Evolutionary conservation across 1,140 invertebrate species (phyloP).

Genomic region (Bathynomus jamesi): DNA sequence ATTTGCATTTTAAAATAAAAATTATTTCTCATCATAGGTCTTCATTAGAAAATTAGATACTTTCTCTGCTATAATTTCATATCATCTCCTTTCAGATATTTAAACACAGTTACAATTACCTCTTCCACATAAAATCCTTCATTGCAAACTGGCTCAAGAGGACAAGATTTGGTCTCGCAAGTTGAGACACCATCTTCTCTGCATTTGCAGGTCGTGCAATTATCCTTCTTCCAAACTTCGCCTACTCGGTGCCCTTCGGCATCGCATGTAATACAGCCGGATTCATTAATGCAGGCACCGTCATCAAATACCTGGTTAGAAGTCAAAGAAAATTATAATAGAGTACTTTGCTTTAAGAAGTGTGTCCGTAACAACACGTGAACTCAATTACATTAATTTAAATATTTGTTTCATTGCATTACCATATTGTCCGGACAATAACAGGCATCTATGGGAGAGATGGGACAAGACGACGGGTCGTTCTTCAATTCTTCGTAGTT

Average conservation of each 20-base stretch:
- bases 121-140: constrained; percentile 24
- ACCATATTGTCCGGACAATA: constrained; percentile 66
- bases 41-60: too few species aligned
- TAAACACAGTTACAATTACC: too few species aligned
- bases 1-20: background rate
- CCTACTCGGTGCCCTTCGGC: constrained; percentile 54
- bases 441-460: constrained; percentile 61
- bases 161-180: constrained; percentile 31
- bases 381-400: background rate
- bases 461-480: constrained; percentile 40
- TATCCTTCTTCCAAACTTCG: constrained; percentile 55
- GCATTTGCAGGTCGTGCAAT: constrained; percentile 69
- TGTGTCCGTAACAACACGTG: too few species aligned
- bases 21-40: background rate
- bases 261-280: constrained; percentile 58
- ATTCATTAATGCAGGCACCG: constrained; percentile 52
- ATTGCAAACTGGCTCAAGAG: constrained; percentile 29
- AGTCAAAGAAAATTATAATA: too few species aligned
- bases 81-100: too few species aligned
- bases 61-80: too few species aligned
- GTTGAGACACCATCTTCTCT: constrained; percentile 40
- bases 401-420: background rate
- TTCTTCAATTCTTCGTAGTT: constrained; percentile 27
- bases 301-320: constrained; percentile 50
- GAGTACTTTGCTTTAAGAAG: too few species aligned